Base-by-base conservation (phyloP, 2,113 vertebrate species). In the Cathartes aura region DNA sequence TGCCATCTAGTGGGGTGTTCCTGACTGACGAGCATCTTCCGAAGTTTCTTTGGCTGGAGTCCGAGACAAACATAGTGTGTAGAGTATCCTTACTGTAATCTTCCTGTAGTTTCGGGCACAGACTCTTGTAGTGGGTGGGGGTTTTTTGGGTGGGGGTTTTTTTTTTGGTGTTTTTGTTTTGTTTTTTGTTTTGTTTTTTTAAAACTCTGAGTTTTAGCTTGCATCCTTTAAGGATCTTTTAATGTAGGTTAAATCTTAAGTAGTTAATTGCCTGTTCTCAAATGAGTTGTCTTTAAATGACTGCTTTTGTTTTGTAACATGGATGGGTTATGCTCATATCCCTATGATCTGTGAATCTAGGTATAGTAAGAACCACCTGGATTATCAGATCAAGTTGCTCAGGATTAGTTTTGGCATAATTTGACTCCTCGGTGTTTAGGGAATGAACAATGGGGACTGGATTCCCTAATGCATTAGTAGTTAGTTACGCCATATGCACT, bases 1-100 rank as follows among this genome's bases (percentile, higher is more conserved):
- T 92, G 95, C 96, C 96, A 94, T 32, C 95, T 96, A 48, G 86
- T 86, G 95, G 93, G 59, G 12, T 9, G 1, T 52, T 52, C 22
- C 36, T 22, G 9, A 9, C 58, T 73, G 64, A 20, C 32, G 10
- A 16, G 19, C 45, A 42, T 58, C 43, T 11, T 2, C 18, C 22
- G 1, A 3, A 3, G 4, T 5, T 8, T 11, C 45, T n/a, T 27
- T 42, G 62, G 47, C 29, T 1, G 0, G 17, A 68, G 24, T 18
- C 23, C 1, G 27, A 42, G 62, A 14, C 24, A 56, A 26, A 11
- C 3, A 1, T 2, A 43, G 16, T 5, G 2, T 15, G 21, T 6
- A 8, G 62, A n/a, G 20, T 15, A 5, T 53, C 68, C 38, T 42
- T 23, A 19, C 15, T n/a, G 5, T 19, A 6, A 48, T 36, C 17